A percentile compares a stretch with the other conserved stretches of the same genome.
phyloP scores from a whole-genome alignment of 2,113 vertebrate species.

The Gavialis gangeticus region DNA sequence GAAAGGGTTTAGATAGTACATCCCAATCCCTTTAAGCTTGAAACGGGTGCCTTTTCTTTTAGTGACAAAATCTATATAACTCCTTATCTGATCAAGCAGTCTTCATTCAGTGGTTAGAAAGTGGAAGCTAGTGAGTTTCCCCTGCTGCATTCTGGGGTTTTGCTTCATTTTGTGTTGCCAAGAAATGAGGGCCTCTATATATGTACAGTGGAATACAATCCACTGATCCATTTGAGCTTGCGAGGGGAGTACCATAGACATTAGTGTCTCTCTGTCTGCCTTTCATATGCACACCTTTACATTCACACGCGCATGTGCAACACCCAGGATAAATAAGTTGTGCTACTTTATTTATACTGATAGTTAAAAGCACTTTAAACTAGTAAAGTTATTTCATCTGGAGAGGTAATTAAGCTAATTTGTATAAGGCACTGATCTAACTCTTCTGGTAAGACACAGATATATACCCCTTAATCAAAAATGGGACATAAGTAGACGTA shows the following conservation, averaged over 20 bases:
- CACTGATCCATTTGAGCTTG: too few relatives aligned
- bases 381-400: too few relatives aligned
- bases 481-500: background rate
- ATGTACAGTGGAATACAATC: too few relatives aligned
- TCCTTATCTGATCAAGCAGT: constrained; percentile 36
- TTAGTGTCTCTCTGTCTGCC: background rate
- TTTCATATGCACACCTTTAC: too few relatives aligned
- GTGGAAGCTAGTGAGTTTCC: background rate
- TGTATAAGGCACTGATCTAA: background rate
- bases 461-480: background rate
- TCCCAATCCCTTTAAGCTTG: constrained; percentile 41
- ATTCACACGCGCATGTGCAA: too few relatives aligned
- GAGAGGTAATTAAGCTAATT: too few relatives aligned
- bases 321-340: background rate
- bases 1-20: constrained; percentile 18
- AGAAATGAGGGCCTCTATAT: too few relatives aligned
- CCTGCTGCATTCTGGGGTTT: background rate
- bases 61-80: constrained; percentile 57
- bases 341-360: background rate
- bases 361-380: too few relatives aligned
- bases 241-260: background rate
- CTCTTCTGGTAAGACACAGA: background rate
- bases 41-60: background rate
- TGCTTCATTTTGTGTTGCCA: background rate
- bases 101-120: background rate